Percentiles rank a stretch among this genome's conserved stretches.
Conservation (phyloP, 2,113 vertebrate species). For the Epinephelus lanceolatus region DNA sequence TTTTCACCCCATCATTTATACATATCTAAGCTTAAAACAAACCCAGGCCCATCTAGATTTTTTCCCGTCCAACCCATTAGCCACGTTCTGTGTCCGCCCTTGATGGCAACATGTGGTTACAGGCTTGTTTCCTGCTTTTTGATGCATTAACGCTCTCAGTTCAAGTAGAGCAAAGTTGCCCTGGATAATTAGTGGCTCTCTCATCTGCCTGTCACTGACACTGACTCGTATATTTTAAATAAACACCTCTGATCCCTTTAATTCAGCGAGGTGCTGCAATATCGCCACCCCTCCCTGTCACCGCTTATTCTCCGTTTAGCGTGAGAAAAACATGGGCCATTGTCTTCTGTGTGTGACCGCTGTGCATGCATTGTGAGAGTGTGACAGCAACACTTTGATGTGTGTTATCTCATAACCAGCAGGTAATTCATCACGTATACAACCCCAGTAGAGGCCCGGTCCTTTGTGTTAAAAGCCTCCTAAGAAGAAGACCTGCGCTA, state of each 20-base stretch:
- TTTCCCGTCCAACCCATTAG: too few relatives aligned
- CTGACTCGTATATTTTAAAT: slow-evolving; percentile 45
- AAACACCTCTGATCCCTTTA: slow-evolving; percentile 60
- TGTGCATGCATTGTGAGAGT: slow-evolving; percentile 49
- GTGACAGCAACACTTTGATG: slow-evolving; percentile 69
- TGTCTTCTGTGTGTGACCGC: slow-evolving; percentile 47
- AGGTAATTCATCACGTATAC: slow-evolving; percentile 76
- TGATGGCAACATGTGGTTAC: not conserved
- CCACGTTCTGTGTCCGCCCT: too few relatives aligned
- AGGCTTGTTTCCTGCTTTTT: slow-evolving; percentile 16
- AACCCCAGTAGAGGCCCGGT: slow-evolving; percentile 60
- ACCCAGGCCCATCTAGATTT: too few relatives aligned
- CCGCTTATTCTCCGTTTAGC: slow-evolving; percentile 38
- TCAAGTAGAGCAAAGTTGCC: slow-evolving; percentile 15
- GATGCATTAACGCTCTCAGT: slow-evolving; percentile 17
- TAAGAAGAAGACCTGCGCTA: slow-evolving; percentile 51
- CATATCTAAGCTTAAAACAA: too few relatives aligned
- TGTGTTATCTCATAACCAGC: slow-evolving; percentile 64
- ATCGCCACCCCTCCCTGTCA: slow-evolving; percentile 31
- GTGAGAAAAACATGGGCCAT: slow-evolving; percentile 39
- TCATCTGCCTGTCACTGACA: slow-evolving; percentile 41
- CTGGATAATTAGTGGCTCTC: slow-evolving; percentile 41
- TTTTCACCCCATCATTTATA: too few relatives aligned
- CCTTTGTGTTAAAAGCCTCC: slow-evolving; percentile 63
- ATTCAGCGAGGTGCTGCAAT: slow-evolving; percentile 35